A percentile compares a stretch with the other conserved stretches of the same genome.
Evolutionary conservation across 2,113 vertebrate genomes (phyloP).

Genomic region (Neolamprologus sp.): DNA sequence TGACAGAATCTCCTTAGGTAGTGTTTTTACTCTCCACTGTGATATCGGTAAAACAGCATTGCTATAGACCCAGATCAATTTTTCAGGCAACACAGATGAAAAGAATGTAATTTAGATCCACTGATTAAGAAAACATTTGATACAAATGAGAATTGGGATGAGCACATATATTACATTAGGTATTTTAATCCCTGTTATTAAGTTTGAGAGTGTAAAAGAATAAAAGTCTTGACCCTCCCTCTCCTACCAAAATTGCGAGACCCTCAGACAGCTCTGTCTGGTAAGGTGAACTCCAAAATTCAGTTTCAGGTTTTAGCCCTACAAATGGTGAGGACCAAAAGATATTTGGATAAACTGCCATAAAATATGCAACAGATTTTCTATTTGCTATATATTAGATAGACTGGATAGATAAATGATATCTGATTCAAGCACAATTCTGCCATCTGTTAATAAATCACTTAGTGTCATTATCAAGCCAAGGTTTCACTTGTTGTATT

Average conservation of each 20-base stretch:
- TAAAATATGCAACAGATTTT: not conserved
- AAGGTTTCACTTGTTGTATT: not conserved
- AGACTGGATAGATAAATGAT: not conserved
- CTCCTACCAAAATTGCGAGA: not conserved
- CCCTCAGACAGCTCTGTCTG: not conserved
- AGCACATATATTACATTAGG: not conserved
- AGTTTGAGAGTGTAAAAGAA: not conserved
- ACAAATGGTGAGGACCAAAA: fast-evolving
- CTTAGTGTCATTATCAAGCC: not conserved
- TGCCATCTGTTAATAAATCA: not conserved
- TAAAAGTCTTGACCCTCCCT: not conserved
- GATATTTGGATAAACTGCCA: not conserved
- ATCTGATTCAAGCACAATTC: not conserved
- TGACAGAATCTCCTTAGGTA: not conserved
- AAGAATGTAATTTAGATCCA: not conserved
- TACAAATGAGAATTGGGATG: not conserved
- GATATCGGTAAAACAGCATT: not conserved
- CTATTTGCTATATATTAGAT: not conserved
- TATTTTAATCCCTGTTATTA: not conserved
- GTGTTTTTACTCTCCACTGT: not conserved
- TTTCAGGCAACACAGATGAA: not conserved
- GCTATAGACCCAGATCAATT: not conserved
- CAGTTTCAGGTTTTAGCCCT: not conserved
- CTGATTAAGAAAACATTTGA: not conserved
- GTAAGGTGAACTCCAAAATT: not conserved